Evolutionary conservation across 2,888 invertebrate genomes (phyloP), one percentile per base, ranked within the genome.

Genomic region (Melanargia galathea): DNA sequence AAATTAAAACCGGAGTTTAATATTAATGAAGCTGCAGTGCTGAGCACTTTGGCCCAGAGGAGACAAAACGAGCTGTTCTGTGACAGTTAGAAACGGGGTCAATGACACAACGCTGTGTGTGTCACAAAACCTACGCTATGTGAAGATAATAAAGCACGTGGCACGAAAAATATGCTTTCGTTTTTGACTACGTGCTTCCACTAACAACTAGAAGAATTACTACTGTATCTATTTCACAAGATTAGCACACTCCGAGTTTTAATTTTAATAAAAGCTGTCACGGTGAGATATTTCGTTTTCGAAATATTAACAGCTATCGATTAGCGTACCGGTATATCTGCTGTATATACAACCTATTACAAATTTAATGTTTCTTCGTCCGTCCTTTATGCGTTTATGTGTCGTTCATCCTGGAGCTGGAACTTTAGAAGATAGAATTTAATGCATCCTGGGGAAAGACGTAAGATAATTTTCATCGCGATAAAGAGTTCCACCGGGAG

Each of bases 11-110:
- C 33, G 13, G 24, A 46, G 30, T 46, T 63, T 43, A 62, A 57
- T 52, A 56, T 65, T 65, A 63, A 65, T 60, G 65, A 60, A 56
- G 59, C 62, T 63, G 63, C 58, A 54, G 57, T 20, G 16, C 33
- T 6, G 48, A 49, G 63, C 63, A 33, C 38, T 66, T 57, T 52
- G 26, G 45, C 54, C 51, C 38, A 43, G 38, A 63, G 63, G 56
- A 43, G 55, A 63, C 63, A 63, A 60, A 60, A 63, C 61, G 61
- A 55, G 54, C 54, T 62, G 63, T 66, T 66, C 49, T 60, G 57
- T 63, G 60, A 62, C 64, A 56, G 61, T 55, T 52, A 62, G 63
- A 64, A 66, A 61, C 54, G 66, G 60, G 66, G 66, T 64, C 66
- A 66, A 66, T 66, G 66, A 66, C 66, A 66, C 62, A 61, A 51